Conservation (phyloP, 2,888 invertebrate genomes). For the Oeneis ivallda region DNA sequence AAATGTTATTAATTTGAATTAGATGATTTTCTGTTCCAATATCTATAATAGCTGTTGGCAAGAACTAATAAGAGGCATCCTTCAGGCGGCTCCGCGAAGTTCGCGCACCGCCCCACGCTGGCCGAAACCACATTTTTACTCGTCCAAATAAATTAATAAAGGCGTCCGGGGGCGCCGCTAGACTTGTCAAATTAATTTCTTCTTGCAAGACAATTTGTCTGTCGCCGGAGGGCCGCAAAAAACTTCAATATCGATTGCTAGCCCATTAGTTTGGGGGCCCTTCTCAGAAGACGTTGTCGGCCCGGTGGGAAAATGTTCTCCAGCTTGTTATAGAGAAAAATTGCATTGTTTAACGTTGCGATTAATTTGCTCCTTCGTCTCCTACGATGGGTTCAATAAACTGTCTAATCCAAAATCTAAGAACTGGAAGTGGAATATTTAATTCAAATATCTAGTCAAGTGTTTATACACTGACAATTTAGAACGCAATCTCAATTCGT, state of each 20-base stretch:
- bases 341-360: slow-evolving; percentile 19
- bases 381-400: neutral
- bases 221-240: slow-evolving; percentile 64
- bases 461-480: too few species aligned
- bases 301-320: slow-evolving; percentile 28
- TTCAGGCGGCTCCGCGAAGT: slow-evolving; percentile 29
- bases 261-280: slow-evolving; percentile 61
- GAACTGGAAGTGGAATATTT: too few species aligned
- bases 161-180: slow-evolving; percentile 68
- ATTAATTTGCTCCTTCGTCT: slow-evolving; percentile 16
- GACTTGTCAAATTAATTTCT: slow-evolving; percentile 82
- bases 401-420: too few species aligned
- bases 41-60: neutral
- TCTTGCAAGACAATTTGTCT: slow-evolving; percentile 80
- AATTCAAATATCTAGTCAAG: too few species aligned
- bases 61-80: slow-evolving; percentile 28
- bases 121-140: slow-evolving; percentile 72
- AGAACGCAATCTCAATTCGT: too few species aligned
- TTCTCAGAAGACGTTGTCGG: slow-evolving; percentile 38
- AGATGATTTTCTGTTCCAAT: too few species aligned
- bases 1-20: too few species aligned
- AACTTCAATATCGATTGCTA: slow-evolving; percentile 73
- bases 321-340: slow-evolving; percentile 23
- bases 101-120: slow-evolving; percentile 45
- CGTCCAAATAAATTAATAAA: slow-evolving; percentile 79